Conservation (phyloP, 2,797 vertebrate genomes). For the Eidolon dupreanum region DNA sequence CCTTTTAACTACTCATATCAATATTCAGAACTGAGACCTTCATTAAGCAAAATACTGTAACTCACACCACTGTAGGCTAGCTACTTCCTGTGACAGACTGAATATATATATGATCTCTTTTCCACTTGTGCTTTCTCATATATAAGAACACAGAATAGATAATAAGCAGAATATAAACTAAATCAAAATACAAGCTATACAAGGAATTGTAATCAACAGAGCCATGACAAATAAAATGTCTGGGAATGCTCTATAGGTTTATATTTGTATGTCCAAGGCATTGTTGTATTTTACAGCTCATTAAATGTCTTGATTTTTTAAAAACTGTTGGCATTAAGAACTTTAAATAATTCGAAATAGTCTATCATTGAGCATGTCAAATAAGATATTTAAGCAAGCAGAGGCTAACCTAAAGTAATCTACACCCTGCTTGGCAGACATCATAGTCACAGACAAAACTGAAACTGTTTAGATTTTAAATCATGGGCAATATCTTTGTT, state of each 20-base stretch:
- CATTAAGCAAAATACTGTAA: constrained; percentile 73
- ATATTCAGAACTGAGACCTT: constrained; percentile 73
- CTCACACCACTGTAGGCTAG: constrained; percentile 71
- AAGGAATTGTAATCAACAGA: constrained; percentile 73
- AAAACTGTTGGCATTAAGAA: constrained; percentile 73
- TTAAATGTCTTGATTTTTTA: constrained; percentile 53
- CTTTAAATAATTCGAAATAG: constrained; percentile 66
- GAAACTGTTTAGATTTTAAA: constrained; percentile 33
- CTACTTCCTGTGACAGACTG: constrained; percentile 55
- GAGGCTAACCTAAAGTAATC: background rate
- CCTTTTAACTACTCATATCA: constrained; percentile 67
- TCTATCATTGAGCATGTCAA: constrained; percentile 45
- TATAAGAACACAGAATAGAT: constrained; percentile 70
- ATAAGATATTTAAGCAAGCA: constrained; percentile 67
- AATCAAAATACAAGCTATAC: constrained; percentile 80
- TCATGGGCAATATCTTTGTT: constrained; percentile 58
- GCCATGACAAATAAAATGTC: constrained; percentile 72
- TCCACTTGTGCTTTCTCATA: constrained; percentile 78
- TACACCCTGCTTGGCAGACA: background rate
- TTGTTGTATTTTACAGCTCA: constrained; percentile 56
- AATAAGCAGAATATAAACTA: constrained; percentile 76
- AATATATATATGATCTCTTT: constrained; percentile 47
- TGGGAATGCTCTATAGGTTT: constrained; percentile 57
- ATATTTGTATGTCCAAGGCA: background rate
- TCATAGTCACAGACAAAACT: constrained; percentile 44